Percentiles rank a stretch among this genome's conserved stretches.
These are phyloP conservation scores for Andrena trimmerana DNA, from an alignment of 2,888 invertebrate species.

Conservation along the genomic window DNA sequence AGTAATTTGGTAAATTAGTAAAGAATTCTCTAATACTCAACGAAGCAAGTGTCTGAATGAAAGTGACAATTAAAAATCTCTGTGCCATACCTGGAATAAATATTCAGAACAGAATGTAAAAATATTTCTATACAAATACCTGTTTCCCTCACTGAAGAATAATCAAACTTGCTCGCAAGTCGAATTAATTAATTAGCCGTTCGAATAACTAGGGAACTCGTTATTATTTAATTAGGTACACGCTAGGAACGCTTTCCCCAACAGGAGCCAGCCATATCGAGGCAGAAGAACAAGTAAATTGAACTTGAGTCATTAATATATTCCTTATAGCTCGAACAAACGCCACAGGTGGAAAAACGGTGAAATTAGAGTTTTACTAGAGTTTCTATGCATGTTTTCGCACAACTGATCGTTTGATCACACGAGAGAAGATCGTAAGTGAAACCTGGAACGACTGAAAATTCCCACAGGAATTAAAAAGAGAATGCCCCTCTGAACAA, in stretches of 20 bases:
- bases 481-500: slow-evolving; percentile 9
- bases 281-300: not conserved
- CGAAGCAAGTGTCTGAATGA: too few relatives aligned
- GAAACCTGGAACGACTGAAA: slow-evolving; percentile 55
- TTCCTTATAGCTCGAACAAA: not conserved
- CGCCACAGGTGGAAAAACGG: slow-evolving; percentile 2
- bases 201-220: not conserved
- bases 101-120: not conserved
- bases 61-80: too few relatives aligned
- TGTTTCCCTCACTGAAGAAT: not conserved
- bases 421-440: slow-evolving; percentile 42
- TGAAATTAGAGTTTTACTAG: slow-evolving; percentile 22
- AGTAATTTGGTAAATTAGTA: not conserved
- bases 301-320: slow-evolving; percentile 11
- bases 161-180: not conserved
- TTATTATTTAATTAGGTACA: not conserved
- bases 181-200: not conserved
- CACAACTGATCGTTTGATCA: slow-evolving; percentile 57
- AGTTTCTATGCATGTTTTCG: slow-evolving; percentile 29
- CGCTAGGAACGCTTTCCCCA: not conserved
- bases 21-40: not conserved
- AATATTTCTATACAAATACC: not conserved
- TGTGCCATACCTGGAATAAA: not conserved
- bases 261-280: not conserved
- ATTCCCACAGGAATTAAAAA: slow-evolving; percentile 55